Percentiles rank a stretch among this genome's conserved stretches.
Conservation (phyloP, 2,113 vertebrate genomes). For the Tenebrosternarchus preto region DNA sequence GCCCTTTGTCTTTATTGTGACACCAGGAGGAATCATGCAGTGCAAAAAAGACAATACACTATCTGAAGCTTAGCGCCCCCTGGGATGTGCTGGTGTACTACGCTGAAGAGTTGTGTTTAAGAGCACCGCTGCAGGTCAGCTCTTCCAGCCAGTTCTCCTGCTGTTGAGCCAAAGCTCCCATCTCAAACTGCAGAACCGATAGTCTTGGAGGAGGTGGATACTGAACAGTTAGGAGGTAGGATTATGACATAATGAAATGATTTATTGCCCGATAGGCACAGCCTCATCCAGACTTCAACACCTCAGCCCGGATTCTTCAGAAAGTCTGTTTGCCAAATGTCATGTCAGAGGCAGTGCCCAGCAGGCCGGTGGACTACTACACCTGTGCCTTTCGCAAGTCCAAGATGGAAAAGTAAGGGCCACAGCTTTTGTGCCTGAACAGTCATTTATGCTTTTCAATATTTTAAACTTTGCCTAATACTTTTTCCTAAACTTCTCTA, state of each 20-base stretch:
- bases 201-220: background rate
- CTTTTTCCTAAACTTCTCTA: background rate
- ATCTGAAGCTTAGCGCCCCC: conserved; percentile 73
- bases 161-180: background rate
- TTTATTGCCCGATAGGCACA: conserved; percentile 66
- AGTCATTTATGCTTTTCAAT: background rate
- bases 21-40: conserved; percentile 75
- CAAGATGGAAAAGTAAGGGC: conserved; percentile 68
- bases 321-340: conserved; percentile 68
- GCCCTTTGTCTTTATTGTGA: conserved; percentile 18
- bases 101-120: conserved; percentile 73
- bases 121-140: conserved; percentile 75
- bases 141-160: background rate
- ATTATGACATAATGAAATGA: background rate
- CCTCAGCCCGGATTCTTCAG: conserved; percentile 65
- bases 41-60: conserved; percentile 72
- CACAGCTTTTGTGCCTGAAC: background rate
- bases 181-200: background rate
- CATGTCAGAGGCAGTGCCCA: conserved; percentile 72
- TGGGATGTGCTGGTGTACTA: conserved; percentile 75
- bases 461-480: background rate
- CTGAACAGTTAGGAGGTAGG: background rate
- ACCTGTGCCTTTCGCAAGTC: conserved; percentile 75
- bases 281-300: conserved; percentile 70
- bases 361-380: conserved; percentile 75